A percentile compares a stretch with the other conserved stretches of the same genome.
Evolutionary conservation across 2,113 vertebrate species (phyloP).

Genomic region (Cricetomys ansorgei): DNA sequence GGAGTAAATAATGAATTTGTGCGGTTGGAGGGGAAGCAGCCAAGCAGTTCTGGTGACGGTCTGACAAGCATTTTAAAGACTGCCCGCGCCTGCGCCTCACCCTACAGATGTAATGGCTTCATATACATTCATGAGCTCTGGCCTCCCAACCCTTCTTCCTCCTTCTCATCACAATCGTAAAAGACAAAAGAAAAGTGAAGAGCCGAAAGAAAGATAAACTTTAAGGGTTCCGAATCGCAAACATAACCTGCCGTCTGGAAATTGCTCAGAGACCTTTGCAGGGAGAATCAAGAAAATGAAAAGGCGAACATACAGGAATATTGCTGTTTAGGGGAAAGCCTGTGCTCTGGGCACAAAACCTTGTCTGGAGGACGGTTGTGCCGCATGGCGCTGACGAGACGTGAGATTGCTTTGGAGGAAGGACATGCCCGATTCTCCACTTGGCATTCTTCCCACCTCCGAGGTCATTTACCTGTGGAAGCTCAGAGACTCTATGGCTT

Average conservation of each 20-base stretch:
- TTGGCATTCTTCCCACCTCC: not conserved
- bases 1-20: constrained; percentile 82
- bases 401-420: constrained; percentile 62
- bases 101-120: constrained; percentile 63
- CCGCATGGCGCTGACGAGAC: not conserved
- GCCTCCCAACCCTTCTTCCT: constrained; percentile 53
- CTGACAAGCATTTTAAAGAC: constrained; percentile 72
- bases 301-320: constrained; percentile 70
- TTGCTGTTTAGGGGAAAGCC: constrained; percentile 72
- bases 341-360: constrained; percentile 71
- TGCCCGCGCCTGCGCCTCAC: not conserved
- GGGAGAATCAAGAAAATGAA: constrained; percentile 73
- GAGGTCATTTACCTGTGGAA: constrained; percentile 44
- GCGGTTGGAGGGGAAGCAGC: constrained; percentile 74
- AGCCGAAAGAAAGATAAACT: constrained; percentile 57
- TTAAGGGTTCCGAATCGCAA: constrained; percentile 68
- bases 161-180: constrained; percentile 68
- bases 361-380: constrained; percentile 51
- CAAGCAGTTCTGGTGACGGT: constrained; percentile 64
- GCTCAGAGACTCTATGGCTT: not conserved
- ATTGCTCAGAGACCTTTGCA: constrained; percentile 81
- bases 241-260: constrained; percentile 79
- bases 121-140: constrained; percentile 60
- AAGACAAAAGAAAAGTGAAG: constrained; percentile 70
- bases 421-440: not conserved